Percentiles rank a stretch among this genome's conserved stretches.
These are phyloP conservation scores for Peromyscus nudipes DNA, from an alignment of 2,797 vertebrate species.

Conservation along the genomic window DNA sequence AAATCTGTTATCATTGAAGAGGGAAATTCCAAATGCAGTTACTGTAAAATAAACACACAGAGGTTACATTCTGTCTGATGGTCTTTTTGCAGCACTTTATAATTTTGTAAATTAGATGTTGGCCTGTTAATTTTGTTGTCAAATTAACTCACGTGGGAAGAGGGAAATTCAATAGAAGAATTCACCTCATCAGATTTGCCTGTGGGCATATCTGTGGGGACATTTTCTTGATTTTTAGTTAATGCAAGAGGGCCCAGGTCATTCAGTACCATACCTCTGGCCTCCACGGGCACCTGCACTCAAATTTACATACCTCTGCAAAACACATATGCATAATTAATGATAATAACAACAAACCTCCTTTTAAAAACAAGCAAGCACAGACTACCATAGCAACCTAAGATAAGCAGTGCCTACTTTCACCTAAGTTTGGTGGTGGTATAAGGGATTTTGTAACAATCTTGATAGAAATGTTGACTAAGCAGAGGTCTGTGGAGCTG, in stretches of 20 bases:
- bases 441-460: background rate
- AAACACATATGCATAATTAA: background rate
- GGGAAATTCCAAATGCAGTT: slow-evolving; percentile 67
- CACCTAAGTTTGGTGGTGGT: background rate
- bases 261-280: background rate
- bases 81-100: background rate
- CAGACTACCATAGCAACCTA: background rate
- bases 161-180: background rate
- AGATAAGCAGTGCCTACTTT: background rate
- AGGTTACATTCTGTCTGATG: background rate
- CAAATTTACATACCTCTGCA: background rate
- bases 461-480: background rate
- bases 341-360: background rate
- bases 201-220: background rate
- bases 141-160: background rate
- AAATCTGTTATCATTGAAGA: slow-evolving; percentile 32
- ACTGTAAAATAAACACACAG: slow-evolving; percentile 42
- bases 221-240: background rate
- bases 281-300: background rate
- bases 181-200: background rate
- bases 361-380: background rate
- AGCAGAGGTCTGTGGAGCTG: background rate
- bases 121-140: background rate
- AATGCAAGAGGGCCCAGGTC: background rate
- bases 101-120: background rate